Conservation (phyloP, 2,113 vertebrate genomes). For the Chionis minor region DNA sequence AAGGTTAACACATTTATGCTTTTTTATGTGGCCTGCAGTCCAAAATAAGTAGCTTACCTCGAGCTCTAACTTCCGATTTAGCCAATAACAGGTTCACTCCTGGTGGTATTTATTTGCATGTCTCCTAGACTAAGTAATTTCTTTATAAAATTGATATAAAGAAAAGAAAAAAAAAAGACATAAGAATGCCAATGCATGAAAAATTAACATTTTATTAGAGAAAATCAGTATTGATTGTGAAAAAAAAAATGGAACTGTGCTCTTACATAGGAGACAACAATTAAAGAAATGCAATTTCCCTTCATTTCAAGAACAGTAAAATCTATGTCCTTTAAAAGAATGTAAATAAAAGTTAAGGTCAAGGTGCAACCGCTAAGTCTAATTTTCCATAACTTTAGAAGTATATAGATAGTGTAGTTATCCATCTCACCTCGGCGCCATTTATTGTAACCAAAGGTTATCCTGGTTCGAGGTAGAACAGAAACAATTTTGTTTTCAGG, state of each 20-base stretch:
- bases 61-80: not conserved
- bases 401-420: not conserved
- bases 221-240: not conserved
- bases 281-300: not conserved
- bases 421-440: not conserved
- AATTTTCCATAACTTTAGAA: not conserved
- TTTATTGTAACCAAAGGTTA: not conserved
- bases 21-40: not conserved
- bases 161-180: not conserved
- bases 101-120: not conserved
- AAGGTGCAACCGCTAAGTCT: not conserved
- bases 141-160: not conserved
- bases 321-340: not conserved
- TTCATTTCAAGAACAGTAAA: not conserved
- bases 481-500: not conserved
- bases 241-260: not conserved
- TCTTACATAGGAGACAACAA: not conserved
- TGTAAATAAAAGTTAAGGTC: not conserved
- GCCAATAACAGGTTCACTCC: fast-evolving
- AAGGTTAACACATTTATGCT: not conserved
- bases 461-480: not conserved
- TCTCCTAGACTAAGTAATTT: not conserved
- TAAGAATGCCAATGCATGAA: not conserved
- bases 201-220: not conserved
- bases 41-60: not conserved